These are phyloP conservation scores for Colistium nudipinnis DNA, from an alignment of 2,113 vertebrate genomes.

Conservation along the genomic window DNA sequence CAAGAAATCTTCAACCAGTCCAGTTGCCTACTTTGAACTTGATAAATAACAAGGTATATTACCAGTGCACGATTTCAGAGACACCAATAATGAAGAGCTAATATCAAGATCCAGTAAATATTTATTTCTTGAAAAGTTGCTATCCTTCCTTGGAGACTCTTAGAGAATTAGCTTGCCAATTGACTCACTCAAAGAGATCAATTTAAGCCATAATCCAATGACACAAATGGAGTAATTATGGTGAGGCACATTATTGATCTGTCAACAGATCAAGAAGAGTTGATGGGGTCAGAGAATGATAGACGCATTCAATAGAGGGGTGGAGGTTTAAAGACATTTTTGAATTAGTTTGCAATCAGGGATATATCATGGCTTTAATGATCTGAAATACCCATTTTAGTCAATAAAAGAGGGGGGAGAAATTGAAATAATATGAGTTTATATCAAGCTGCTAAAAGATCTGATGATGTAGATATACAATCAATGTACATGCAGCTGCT, in stretches of 20 bases:
- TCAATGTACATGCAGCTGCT: background rate
- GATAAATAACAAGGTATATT: too few species aligned
- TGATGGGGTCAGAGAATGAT: background rate
- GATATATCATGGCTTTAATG: background rate
- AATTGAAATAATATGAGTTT: too few species aligned
- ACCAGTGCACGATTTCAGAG: too few species aligned
- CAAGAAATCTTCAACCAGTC: too few species aligned
- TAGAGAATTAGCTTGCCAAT: background rate
- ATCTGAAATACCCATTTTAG: background rate
- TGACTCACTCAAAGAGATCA: slow-evolving; percentile 13
- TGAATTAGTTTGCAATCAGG: slow-evolving; percentile 10
- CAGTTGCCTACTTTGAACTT: too few species aligned
- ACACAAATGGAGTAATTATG: background rate
- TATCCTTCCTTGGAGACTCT: background rate
- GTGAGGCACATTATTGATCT: slow-evolving; percentile 13
- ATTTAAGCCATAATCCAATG: slow-evolving; percentile 8
- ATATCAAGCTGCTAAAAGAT: background rate
- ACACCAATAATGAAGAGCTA: background rate
- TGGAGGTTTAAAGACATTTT: background rate
- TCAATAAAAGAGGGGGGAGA: background rate
- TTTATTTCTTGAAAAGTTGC: background rate
- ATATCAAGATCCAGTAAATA: background rate
- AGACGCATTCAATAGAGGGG: background rate
- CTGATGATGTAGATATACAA: too few species aligned
- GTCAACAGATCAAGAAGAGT: background rate